These are phyloP conservation scores for Trididemnum clinides DNA, from an alignment of 23 tunicate genomes.

Conservation along the genomic window DNA sequence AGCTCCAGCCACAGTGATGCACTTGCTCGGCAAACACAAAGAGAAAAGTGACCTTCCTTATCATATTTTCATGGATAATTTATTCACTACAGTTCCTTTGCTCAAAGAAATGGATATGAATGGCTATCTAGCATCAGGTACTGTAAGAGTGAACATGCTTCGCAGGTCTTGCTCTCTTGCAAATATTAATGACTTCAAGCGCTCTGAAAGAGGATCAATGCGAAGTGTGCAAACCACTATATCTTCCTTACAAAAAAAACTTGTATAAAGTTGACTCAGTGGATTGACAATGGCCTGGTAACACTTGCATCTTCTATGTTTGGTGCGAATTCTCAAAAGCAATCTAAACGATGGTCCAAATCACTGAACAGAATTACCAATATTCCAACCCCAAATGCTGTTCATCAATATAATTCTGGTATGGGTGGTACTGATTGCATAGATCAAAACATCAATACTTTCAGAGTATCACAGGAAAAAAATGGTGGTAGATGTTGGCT, in stretches of 20 bases:
- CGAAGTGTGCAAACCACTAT: neutral
- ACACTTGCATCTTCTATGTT: neutral
- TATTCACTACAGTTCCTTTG: neutral
- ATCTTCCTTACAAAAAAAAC: neutral
- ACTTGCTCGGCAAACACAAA: neutral
- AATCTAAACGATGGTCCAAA: neutral
- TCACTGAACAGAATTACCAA: neutral
- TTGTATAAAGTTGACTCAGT: neutral
- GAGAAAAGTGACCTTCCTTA: neutral
- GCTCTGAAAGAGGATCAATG: neutral
- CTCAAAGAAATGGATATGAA: neutral
- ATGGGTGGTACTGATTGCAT: slow-evolving; percentile 5
- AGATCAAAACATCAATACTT: neutral
- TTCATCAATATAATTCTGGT: neutral
- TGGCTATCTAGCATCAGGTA: neutral
- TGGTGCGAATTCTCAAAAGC: neutral
- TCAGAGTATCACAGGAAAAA: neutral
- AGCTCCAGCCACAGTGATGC: neutral
- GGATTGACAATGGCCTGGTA: neutral
- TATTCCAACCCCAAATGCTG: neutral
- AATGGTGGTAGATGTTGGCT: neutral
- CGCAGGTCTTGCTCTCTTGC: neutral
- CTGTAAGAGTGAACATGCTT: neutral
- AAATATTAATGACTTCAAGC: neutral
- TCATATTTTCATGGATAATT: neutral